These are phyloP conservation scores for Plumapathes pennacea DNA, from an alignment of 92 coral and sea anemone species.

Conservation along the genomic window DNA sequence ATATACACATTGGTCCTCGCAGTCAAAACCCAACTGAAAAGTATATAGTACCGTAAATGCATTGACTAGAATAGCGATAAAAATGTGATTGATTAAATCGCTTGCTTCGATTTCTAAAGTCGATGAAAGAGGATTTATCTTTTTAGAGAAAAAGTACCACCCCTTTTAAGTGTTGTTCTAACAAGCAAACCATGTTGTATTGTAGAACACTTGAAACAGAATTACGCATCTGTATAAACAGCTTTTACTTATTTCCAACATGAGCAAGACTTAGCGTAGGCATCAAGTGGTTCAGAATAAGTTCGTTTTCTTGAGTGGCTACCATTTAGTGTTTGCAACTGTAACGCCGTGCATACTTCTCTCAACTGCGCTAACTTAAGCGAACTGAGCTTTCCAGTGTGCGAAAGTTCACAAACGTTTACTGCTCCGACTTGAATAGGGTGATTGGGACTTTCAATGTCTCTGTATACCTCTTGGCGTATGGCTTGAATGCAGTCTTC, in stretches of 20 bases:
- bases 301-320: conserved; percentile 32
- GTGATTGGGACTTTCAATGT: conserved; percentile 10
- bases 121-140: too few species aligned
- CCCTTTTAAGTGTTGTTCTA: too few species aligned
- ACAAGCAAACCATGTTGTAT: too few species aligned
- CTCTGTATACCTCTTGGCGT: conserved; percentile 20
- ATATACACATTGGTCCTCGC: too few species aligned
- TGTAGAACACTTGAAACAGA: too few species aligned
- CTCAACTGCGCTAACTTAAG: conserved; percentile 28
- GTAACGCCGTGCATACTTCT: conserved; percentile 13
- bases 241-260: conserved; percentile 13
- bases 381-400: conserved; percentile 26
- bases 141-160: too few species aligned
- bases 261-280: conserved; percentile 33
- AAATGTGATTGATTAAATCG: too few species aligned
- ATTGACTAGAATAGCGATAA: too few species aligned
- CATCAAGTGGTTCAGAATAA: conserved; percentile 22
- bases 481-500: conserved; percentile 18
- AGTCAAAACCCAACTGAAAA: too few species aligned
- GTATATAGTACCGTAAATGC: too few species aligned
- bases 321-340: conserved; percentile 24
- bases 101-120: too few species aligned
- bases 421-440: conserved; percentile 15
- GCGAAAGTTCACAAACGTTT: conserved; percentile 25
- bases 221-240: too few species aligned